A percentile compares a stretch with the other conserved stretches of the same genome.
Conservation (phyloP, 2,797 vertebrate genomes). For the Poliocrania exsul region DNA sequence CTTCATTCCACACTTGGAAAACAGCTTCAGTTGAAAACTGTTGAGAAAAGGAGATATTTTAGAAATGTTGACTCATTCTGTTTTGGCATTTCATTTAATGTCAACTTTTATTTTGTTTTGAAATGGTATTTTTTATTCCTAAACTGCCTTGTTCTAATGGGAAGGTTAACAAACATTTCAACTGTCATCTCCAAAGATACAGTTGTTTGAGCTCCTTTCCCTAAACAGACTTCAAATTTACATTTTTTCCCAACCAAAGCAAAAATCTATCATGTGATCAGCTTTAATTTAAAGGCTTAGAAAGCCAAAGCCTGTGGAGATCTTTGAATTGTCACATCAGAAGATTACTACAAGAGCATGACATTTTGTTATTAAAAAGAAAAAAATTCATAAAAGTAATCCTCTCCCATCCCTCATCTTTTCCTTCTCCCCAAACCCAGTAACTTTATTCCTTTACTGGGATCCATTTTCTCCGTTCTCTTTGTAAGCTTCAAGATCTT, state of each 20-base stretch:
- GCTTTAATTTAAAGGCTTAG: neutral
- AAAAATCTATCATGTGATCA: neutral
- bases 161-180: slow-evolving; percentile 46
- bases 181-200: neutral
- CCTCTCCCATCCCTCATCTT: neutral
- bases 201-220: neutral
- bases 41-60: slow-evolving; percentile 33
- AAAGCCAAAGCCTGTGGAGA: neutral
- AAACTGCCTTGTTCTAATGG: slow-evolving; percentile 14
- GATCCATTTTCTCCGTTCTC: neutral
- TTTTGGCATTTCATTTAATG: slow-evolving; percentile 64
- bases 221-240: neutral
- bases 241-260: neutral
- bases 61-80: slow-evolving; percentile 48
- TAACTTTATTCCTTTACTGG: neutral
- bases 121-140: slow-evolving; percentile 36
- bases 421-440: neutral
- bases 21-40: neutral
- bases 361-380: neutral
- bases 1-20: slow-evolving; percentile 1
- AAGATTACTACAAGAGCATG: neutral
- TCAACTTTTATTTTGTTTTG: slow-evolving; percentile 54
- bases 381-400: neutral
- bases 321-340: neutral
- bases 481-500: neutral